Conservation (phyloP, 2,113 vertebrate genomes). For the Pithys albifrons region DNA sequence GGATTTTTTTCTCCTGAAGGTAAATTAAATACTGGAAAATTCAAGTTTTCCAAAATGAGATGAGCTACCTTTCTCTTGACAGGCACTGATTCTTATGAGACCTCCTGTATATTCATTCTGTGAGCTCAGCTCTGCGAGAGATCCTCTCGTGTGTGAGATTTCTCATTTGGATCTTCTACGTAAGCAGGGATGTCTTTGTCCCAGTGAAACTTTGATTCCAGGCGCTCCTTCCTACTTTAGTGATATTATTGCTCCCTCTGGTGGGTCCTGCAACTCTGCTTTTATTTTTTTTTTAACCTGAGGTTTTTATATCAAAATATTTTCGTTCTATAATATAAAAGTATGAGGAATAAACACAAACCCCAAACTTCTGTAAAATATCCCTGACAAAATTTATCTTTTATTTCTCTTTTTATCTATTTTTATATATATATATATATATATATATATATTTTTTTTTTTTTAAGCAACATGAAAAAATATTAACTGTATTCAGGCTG, state of each 20-base stretch:
- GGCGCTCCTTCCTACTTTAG: background rate
- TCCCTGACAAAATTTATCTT: background rate
- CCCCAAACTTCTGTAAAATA: background rate
- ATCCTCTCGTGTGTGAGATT: background rate
- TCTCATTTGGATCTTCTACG: background rate
- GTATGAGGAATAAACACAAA: background rate
- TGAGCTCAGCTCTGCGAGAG: background rate
- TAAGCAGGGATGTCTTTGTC: background rate
- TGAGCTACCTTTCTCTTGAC: background rate
- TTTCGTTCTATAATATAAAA: background rate
- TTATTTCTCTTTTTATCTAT: too few species aligned
- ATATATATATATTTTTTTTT: too few species aligned
- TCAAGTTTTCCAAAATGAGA: background rate
- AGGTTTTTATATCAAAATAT: background rate
- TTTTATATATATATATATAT: too few species aligned
- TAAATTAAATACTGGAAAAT: background rate
- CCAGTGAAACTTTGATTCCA: background rate
- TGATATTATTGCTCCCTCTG: slow-evolving; percentile 41
- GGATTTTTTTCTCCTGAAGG: background rate
- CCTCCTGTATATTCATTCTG: background rate
- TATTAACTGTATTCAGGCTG: background rate
- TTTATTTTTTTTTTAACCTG: background rate
- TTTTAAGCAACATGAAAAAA: background rate
- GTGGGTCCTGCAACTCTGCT: background rate
- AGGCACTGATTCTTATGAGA: background rate